Evolutionary conservation across 2,113 vertebrate species (phyloP).

Genomic region (Menidia beryllina): DNA sequence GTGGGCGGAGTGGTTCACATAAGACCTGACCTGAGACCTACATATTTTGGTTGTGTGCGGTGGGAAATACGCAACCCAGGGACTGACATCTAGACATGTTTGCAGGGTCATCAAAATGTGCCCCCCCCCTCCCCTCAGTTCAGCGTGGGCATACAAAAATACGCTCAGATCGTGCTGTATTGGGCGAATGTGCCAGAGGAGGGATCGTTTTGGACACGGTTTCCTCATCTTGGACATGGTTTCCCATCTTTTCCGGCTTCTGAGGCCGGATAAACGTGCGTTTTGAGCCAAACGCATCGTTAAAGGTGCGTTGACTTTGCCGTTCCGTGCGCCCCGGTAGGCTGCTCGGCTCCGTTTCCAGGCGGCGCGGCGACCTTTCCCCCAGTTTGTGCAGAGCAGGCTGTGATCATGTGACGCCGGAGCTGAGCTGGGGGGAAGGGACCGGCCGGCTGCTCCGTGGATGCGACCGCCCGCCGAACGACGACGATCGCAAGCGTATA

Average conservation of each 20-base stretch:
- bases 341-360: conserved; percentile 31
- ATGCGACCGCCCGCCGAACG: conserved; percentile 36
- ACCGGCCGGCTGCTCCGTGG: conserved; percentile 34
- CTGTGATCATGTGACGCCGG: conserved; percentile 77
- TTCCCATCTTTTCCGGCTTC: not conserved
- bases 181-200: too few relatives aligned
- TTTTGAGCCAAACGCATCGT: not conserved
- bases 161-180: too few relatives aligned
- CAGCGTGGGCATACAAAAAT: not conserved
- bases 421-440: conserved; percentile 66
- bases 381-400: conserved; percentile 80
- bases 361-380: conserved; percentile 81
- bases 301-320: not conserved
- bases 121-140: too few relatives aligned
- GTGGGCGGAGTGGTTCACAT: conserved; percentile 38
- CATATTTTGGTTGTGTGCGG: not conserved
- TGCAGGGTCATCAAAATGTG: not conserved
- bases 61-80: not conserved
- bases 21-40: conserved; percentile 13
- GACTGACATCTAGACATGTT: not conserved
- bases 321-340: not conserved
- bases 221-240: not conserved
- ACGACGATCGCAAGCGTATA: conserved; percentile 2
- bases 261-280: not conserved
- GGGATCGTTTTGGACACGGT: not conserved